phyloP scores from a whole-genome alignment of 92 coral and sea anemone species.

The Umimayanthus chanpuru region DNA sequence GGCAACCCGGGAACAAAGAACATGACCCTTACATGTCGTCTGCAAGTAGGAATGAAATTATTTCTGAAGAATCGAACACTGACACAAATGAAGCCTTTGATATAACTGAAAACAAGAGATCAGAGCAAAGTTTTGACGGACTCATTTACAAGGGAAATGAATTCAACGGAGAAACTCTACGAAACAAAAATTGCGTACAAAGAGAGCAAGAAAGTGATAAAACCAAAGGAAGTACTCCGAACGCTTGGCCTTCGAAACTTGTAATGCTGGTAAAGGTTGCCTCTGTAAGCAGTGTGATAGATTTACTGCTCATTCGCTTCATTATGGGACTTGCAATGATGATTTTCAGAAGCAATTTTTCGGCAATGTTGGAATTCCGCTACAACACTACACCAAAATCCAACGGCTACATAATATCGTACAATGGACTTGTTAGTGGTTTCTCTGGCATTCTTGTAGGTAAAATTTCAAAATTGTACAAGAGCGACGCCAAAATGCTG shows the following conservation, averaged over 20 bases:
- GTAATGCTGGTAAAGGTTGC: conserved; percentile 48
- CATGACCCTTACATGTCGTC: neutral
- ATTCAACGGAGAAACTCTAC: neutral
- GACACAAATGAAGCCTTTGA: conserved; percentile 10
- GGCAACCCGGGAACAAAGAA: neutral
- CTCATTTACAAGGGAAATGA: neutral
- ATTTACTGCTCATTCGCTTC: conserved; percentile 80
- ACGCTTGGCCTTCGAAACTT: conserved; percentile 25
- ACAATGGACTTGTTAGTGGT: conserved; percentile 78
- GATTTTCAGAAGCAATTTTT: conserved; percentile 85
- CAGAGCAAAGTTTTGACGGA: conserved; percentile 1
- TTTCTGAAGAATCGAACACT: neutral
- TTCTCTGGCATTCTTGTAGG: conserved; percentile 85
- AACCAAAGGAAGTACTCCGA: neutral
- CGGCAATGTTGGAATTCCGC: conserved; percentile 84
- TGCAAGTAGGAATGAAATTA: neutral
- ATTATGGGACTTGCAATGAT: conserved; percentile 87
- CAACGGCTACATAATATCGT: conserved; percentile 90
- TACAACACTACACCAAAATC: conserved; percentile 84
- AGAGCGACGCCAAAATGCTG: conserved; percentile 76
- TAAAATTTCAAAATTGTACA: conserved; percentile 56
- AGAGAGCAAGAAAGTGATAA: neutral
- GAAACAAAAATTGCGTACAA: conserved; percentile 3
- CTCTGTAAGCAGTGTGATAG: conserved; percentile 69
- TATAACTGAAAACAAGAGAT: neutral